Base-by-base conservation (phyloP, 1,140 invertebrate species). In the Anastrepha ludens region DNA sequence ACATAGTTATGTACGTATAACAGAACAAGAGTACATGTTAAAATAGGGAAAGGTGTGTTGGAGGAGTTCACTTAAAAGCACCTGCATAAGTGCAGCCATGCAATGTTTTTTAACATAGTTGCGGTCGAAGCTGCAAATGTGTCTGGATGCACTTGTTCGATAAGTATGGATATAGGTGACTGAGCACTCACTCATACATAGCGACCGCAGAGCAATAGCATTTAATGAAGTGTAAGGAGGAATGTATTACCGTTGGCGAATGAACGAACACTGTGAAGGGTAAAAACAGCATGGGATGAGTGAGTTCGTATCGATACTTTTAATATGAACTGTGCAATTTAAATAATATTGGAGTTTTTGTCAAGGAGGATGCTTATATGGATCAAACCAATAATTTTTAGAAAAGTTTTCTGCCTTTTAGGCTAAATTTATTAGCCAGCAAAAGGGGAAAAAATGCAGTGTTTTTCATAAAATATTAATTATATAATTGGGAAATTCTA, bases 151-250 rank as follows among this genome's bases (percentile, higher is more conserved):
- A 81, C 47, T 55, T 81, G 74, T 81, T 81, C 74, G 74, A 81
- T 81, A 81, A 81, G 47, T 81, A 55, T 81, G 74, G 74, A 81
- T n/a, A 81, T 81, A 81, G 74, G 74, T 81, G 74, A 81, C 74
- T 81, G 74, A 41, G 74, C 29, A 81, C 74, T 81, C 74, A 55
- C 11, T 50, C 74, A 81, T 47, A 55, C 44, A 74, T n/a, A 74
- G 17, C n/a, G 17, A 55, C 74, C 74, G 47, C 74, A 81, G 74
- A 9, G 44, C 74, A 81, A 81, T 47, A 47, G 74, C 47, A 81
- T 58, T 81, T 81, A 81, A 81, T 55, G 74, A 81, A 81, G 74
- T 55, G 47, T 81, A 20, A 55, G 74, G 6, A 81, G 47, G 74
- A 41, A 81, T 81, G 47, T n/a, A 81, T 55, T 20, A 55, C 47